These are phyloP conservation scores for Pholis gunnellus DNA, from an alignment of 2,113 vertebrate species.

Conservation along the genomic window DNA sequence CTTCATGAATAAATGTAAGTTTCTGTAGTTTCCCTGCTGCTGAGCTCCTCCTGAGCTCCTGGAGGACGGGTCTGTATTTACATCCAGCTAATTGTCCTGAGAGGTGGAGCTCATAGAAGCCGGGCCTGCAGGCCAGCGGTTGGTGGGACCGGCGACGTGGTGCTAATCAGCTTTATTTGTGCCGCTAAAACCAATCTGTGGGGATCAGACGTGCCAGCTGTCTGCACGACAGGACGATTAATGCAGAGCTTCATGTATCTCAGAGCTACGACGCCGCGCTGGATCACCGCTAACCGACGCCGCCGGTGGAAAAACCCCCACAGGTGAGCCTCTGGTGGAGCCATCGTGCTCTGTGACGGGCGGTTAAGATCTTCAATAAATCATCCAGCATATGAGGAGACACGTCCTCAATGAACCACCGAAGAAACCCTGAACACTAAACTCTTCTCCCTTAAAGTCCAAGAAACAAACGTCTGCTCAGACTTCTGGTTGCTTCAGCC, in stretches of 20 bases:
- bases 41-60: not conserved
- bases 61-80: conserved; percentile 6
- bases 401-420: too few species aligned
- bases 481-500: not conserved
- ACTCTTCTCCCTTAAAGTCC: too few species aligned
- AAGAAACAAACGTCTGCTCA: too few species aligned
- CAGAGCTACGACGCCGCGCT: too few species aligned
- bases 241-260: not conserved
- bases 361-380: not conserved
- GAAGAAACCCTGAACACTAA: too few species aligned
- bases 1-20: not conserved
- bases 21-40: not conserved
- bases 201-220: conserved; percentile 94
- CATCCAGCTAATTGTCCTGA: not conserved
- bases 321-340: conserved; percentile 5
- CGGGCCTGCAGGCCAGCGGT: conserved; percentile 31
- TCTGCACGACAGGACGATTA: conserved; percentile 77
- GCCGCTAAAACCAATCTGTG: conserved; percentile 91
- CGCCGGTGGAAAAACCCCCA: too few species aligned
- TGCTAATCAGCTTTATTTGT: conserved; percentile 93
- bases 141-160: conserved; percentile 82
- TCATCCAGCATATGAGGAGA: too few species aligned
- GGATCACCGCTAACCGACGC: not conserved
- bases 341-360: not conserved
- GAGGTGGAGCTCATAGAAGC: too few species aligned